Conservation (phyloP, 2,888 invertebrate genomes). For the Amphipyra berbera region DNA sequence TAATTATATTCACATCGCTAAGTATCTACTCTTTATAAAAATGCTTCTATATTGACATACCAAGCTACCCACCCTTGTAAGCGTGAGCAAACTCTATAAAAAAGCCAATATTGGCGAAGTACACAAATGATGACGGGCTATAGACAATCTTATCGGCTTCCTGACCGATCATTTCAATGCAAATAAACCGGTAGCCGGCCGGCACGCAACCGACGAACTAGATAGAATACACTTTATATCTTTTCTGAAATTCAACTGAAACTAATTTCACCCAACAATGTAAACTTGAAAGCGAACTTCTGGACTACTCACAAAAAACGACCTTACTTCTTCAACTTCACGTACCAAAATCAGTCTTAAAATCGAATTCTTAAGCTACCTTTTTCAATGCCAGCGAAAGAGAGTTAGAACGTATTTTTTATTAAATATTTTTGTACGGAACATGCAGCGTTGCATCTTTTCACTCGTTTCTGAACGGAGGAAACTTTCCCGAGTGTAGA, state of each 20-base stretch:
- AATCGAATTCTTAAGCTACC: conserved; percentile 40
- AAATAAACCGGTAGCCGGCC: conserved; percentile 50
- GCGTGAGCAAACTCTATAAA: conserved; percentile 48
- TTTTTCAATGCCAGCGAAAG: conserved; percentile 44
- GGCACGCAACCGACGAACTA: conserved; percentile 56
- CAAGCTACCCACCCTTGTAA: conserved; percentile 13
- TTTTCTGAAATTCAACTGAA: conserved; percentile 77
- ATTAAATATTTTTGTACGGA: conserved; percentile 40
- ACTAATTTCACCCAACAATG: conserved; percentile 81
- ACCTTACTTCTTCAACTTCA: conserved; percentile 22
- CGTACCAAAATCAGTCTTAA: conserved; percentile 59
- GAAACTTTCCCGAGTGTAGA: conserved; percentile 69
- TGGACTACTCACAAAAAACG: conserved; percentile 41
- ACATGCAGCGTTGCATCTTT: conserved; percentile 75
- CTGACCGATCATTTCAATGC: conserved; percentile 59
- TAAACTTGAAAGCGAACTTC: conserved; percentile 74
- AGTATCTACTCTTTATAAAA: background rate
- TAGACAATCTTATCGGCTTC: conserved; percentile 51
- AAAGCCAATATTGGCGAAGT: conserved; percentile 43
- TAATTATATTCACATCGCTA: too few relatives aligned
- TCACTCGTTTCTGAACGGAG: conserved; percentile 66
- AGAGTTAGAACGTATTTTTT: conserved; percentile 45
- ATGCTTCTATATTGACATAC: conserved; percentile 2
- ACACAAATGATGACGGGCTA: conserved; percentile 46
- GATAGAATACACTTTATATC: conserved; percentile 71